Evolutionary conservation across 2,797 vertebrate genomes (phyloP), one percentile per base, ranked within the genome.

Genomic region (Acipenser oxyrinchus): DNA sequence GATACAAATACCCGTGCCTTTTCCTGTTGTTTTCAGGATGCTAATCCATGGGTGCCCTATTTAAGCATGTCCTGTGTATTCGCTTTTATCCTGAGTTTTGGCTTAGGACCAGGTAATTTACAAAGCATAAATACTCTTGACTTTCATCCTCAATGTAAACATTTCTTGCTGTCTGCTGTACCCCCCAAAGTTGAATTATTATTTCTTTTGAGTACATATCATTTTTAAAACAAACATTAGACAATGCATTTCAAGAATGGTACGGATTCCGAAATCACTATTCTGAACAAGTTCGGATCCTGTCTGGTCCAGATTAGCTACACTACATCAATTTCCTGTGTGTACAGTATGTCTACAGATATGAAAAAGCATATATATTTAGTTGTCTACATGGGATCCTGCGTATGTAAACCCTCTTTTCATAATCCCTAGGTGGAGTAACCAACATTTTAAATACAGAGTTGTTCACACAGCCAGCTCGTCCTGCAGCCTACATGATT

Each of bases 21-120:
- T 10, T n/a, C 6, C 68, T 13, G 67, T 70, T 13, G 59, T 8
- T 71, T 72, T 11, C 76, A 95, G 93, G 75, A 84, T 0, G 71
- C 74, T 61, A 86, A 83, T 63, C 73, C 85, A 2, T 82, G 88
- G 76, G 63, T 92, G 37, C 92, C 93, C 0, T 95, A 95, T 10
- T 58, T 95, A 50, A 94, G 93, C 77, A 89, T 93, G 88, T 15
- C 63, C 0, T 92, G 87, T 70, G 69, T 95, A 10, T 92, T 95
- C 76, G 90, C 89, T 68, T 96, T 96, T 77, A 94, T 96, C 74
- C 64, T 95, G 71, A 94, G 94, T 77, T 96, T 96, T 74, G 94
- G 94, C 57, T 65, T 95, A 23, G 94, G 93, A 73, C 93, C 94
- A 90, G 94, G 94, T 94, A 84, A 76, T 65, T 48, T 60, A 48